Evolutionary conservation across 2,113 vertebrate genomes (phyloP).

Genomic region (Ctenodactylus gundi): DNA sequence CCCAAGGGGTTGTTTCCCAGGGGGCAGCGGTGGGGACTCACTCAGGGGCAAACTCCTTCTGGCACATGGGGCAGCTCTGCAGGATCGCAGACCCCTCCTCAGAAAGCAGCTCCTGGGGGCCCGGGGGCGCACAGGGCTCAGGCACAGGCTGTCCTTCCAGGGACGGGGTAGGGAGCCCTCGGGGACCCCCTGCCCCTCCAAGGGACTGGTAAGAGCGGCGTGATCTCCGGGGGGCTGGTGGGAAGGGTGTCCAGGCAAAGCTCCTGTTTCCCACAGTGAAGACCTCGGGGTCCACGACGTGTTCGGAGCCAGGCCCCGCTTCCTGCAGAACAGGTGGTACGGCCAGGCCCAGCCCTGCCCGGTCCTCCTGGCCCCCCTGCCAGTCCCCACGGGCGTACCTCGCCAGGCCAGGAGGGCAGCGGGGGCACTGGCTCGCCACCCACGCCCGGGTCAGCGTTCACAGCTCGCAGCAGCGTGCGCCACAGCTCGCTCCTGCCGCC

Average conservation of each 20-base stretch:
- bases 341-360: neutral
- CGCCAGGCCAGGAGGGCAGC: conserved; percentile 27
- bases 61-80: conserved; percentile 90
- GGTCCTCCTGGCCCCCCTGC: neutral
- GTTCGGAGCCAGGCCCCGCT: neutral
- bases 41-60: conserved; percentile 83
- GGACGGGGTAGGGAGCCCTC: neutral
- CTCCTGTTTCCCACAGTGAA: conserved; percentile 47
- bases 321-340: neutral
- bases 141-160: fast-evolving
- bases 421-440: neutral
- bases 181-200: fast-evolving
- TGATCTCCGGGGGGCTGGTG: neutral
- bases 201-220: neutral
- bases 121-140: neutral
- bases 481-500: neutral
- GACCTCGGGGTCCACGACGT: neutral
- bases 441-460: neutral
- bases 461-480: conserved; percentile 47
- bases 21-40: conserved; percentile 74
- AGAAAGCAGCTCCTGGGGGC: neutral
- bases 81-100: conserved; percentile 54
- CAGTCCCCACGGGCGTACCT: neutral
- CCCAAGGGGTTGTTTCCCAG: neutral
- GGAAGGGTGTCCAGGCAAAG: conserved; percentile 65